Conservation (phyloP, 1,140 invertebrate species). For the Hestina assimilis region DNA sequence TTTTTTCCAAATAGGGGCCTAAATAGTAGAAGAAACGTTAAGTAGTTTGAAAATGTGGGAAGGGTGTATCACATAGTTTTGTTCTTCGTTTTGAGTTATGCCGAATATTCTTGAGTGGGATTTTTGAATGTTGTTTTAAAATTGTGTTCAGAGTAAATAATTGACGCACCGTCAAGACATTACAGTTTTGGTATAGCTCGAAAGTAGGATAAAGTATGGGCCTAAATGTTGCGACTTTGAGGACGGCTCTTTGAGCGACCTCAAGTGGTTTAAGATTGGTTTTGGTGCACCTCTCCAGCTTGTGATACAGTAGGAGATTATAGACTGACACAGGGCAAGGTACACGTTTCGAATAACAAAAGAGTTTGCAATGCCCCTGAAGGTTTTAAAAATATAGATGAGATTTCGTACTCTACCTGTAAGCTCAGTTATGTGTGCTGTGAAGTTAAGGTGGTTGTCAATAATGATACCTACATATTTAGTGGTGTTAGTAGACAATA, state of each 20-base stretch:
- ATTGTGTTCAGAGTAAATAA: background rate
- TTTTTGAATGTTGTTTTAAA: background rate
- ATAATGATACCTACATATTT: background rate
- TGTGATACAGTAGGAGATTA: background rate
- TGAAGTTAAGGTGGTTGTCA: background rate
- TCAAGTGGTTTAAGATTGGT: background rate
- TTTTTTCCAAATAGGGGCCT: too few species aligned
- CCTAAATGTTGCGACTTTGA: background rate
- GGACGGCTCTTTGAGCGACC: background rate
- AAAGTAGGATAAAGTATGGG: background rate
- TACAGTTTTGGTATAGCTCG: background rate
- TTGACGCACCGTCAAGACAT: background rate
- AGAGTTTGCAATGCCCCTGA: background rate
- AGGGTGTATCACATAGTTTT: too few species aligned
- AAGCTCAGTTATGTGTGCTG: background rate
- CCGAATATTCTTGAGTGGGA: too few species aligned
- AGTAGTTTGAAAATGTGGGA: too few species aligned
- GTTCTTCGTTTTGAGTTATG: too few species aligned
- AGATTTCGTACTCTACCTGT: background rate
- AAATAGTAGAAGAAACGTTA: too few species aligned
- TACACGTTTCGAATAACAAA: background rate
- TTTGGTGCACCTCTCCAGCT: background rate
- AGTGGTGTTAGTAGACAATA: background rate
- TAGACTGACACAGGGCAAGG: background rate
- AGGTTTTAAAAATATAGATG: background rate